phyloP scores from a whole-genome alignment of 2,797 vertebrate species.

The Liparis tanakae region DNA sequence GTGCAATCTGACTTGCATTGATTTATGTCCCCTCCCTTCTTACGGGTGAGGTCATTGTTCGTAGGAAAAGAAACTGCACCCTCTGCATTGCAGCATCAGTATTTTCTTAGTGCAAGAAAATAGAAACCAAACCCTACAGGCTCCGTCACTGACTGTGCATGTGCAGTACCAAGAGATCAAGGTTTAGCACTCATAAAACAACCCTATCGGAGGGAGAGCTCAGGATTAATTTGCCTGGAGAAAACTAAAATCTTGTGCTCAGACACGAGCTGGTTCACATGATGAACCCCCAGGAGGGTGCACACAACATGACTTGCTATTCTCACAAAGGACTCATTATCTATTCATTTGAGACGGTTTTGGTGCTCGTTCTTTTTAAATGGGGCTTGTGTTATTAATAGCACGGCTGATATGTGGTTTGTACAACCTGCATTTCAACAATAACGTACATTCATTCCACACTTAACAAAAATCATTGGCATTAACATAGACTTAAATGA shows the following conservation, averaged over 20 bases:
- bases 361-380: not conserved
- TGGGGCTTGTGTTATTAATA: not conserved
- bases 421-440: not conserved
- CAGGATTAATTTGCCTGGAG: slow-evolving; percentile 17
- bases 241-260: slow-evolving; percentile 48
- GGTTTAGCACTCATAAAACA: slow-evolving; percentile 33
- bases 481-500: not conserved
- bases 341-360: not conserved
- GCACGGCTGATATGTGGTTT: not conserved
- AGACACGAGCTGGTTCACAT: slow-evolving; percentile 61
- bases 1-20: slow-evolving; percentile 18
- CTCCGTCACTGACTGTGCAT: slow-evolving; percentile 39
- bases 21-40: slow-evolving; percentile 24
- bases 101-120: slow-evolving; percentile 28
- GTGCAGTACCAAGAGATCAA: slow-evolving; percentile 37
- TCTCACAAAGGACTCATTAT: slow-evolving; percentile 33
- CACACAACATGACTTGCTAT: slow-evolving; percentile 19
- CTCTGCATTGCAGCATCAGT: slow-evolving; percentile 63
- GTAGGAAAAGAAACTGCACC: slow-evolving; percentile 10
- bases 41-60: slow-evolving; percentile 36
- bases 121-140: not conserved
- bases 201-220: not conserved
- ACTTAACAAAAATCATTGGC: not conserved
- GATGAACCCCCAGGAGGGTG: slow-evolving; percentile 28
- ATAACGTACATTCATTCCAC: not conserved